A percentile compares a stretch with the other conserved stretches of the same genome.
phyloP scores from a whole-genome alignment of 2,888 invertebrate species.

The Thymelicus lineola region DNA sequence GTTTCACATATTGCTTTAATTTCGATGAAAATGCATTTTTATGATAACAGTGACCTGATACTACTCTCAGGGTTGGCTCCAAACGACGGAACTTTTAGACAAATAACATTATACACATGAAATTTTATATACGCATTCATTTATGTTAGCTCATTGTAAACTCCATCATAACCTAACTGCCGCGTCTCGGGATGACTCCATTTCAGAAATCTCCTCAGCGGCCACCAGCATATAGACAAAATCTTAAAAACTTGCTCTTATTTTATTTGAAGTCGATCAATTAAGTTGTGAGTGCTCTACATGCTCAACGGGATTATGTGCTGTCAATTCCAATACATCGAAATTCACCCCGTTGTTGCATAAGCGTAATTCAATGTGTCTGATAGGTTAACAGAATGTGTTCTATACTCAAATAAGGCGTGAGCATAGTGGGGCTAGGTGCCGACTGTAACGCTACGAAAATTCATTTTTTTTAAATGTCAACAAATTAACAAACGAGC shows the following conservation, averaged over 20 bases:
- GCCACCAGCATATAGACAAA: neutral
- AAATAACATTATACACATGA: too few relatives aligned
- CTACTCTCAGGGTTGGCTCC: too few relatives aligned
- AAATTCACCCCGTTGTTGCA: slow-evolving; percentile 26
- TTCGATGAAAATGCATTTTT: too few relatives aligned
- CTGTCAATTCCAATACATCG: slow-evolving; percentile 26
- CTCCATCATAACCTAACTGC: too few relatives aligned
- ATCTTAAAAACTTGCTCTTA: neutral
- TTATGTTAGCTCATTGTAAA: too few relatives aligned
- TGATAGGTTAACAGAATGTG: slow-evolving; percentile 31
- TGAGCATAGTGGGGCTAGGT: neutral
- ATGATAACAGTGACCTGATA: too few relatives aligned
- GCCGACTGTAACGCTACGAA: slow-evolving; percentile 5
- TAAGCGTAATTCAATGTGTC: slow-evolving; percentile 32
- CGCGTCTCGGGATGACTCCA: too few relatives aligned
- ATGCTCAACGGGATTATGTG: slow-evolving; percentile 11
- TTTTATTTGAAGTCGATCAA: neutral
- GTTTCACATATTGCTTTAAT: too few relatives aligned
- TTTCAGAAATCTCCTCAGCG: too few relatives aligned
- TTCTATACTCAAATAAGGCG: slow-evolving; percentile 26
- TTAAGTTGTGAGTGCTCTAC: neutral
- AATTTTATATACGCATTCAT: too few relatives aligned
- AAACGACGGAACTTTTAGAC: too few relatives aligned
- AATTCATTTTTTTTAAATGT: neutral
- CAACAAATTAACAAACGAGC: too few relatives aligned